Conservation (phyloP, 2,113 vertebrate genomes). For the Camelus dromedarius region DNA sequence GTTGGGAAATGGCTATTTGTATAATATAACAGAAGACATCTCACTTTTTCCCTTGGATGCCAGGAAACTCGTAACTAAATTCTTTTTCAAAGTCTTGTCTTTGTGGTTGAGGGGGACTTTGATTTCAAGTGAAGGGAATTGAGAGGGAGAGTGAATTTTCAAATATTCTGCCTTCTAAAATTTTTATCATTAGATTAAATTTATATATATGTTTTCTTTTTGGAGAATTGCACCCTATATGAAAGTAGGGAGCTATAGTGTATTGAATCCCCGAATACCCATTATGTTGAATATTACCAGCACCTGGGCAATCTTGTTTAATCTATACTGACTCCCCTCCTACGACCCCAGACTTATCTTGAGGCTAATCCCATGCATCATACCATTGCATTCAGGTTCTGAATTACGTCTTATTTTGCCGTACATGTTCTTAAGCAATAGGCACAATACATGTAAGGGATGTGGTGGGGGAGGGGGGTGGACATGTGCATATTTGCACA, state of each 20-base stretch:
- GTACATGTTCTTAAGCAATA: background rate
- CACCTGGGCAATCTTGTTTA: too few relatives aligned
- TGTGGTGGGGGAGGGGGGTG: background rate
- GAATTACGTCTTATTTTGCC: background rate
- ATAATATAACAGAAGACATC: too few relatives aligned
- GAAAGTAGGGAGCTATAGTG: background rate
- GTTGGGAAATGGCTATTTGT: background rate
- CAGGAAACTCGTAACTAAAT: background rate
- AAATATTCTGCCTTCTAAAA: background rate
- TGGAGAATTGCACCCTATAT: background rate
- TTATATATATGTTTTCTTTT: background rate
- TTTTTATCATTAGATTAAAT: background rate
- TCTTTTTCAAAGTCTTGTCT: background rate
- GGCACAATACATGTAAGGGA: fast-evolving
- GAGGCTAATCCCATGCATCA: background rate
- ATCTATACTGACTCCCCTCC: background rate
- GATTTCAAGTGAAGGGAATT: background rate
- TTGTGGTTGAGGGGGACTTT: background rate
- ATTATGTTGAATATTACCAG: background rate
- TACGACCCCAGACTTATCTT: background rate
- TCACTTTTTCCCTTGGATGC: background rate
- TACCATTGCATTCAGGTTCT: background rate
- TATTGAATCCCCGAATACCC: background rate
- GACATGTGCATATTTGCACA: background rate
- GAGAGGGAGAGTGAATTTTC: background rate